Evolutionary conservation across 2,888 invertebrate genomes (phyloP).

Genomic region (Branchellion lobata): DNA sequence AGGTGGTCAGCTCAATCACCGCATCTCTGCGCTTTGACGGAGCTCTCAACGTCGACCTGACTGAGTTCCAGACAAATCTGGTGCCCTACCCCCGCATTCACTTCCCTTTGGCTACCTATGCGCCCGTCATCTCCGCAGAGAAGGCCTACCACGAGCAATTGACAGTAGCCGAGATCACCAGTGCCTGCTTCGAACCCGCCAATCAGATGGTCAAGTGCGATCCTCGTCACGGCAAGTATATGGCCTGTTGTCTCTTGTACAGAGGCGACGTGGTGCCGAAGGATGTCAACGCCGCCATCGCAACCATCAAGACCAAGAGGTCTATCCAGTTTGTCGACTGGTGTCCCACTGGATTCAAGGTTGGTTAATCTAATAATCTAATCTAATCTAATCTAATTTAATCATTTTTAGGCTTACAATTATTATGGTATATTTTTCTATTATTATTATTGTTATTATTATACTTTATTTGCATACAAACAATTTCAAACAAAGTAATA

Average conservation of each 20-base stretch:
- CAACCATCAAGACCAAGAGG: constrained; percentile 60
- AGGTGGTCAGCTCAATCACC: constrained; percentile 68
- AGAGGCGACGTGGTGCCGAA: constrained; percentile 92
- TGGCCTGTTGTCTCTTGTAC: constrained; percentile 94
- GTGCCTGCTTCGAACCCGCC: constrained; percentile 80
- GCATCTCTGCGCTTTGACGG: constrained; percentile 65
- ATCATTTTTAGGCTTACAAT: no score
- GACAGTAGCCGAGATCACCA: constrained; percentile 59
- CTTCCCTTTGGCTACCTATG: constrained; percentile 80
- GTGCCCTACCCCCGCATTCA: constrained; percentile 85
- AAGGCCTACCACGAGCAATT: constrained; percentile 61
- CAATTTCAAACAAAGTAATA: no score
- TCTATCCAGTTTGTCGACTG: constrained; percentile 51
- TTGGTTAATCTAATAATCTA: no score
- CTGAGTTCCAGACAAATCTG: constrained; percentile 65
- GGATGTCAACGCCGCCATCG: constrained; percentile 68
- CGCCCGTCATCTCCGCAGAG: constrained; percentile 63
- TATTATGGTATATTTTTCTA: no score
- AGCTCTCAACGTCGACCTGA: constrained; percentile 63
- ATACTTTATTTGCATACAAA: no score
- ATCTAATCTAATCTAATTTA: no score
- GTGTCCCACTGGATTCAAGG: constrained; percentile 52
- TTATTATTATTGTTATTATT: no score
- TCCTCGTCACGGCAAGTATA: constrained; percentile 65
- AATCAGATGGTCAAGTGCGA: constrained; percentile 66